These are phyloP conservation scores for Caenorhabditis afra DNA, from an alignment of 2,888 invertebrate species.

Conservation along the genomic window DNA sequence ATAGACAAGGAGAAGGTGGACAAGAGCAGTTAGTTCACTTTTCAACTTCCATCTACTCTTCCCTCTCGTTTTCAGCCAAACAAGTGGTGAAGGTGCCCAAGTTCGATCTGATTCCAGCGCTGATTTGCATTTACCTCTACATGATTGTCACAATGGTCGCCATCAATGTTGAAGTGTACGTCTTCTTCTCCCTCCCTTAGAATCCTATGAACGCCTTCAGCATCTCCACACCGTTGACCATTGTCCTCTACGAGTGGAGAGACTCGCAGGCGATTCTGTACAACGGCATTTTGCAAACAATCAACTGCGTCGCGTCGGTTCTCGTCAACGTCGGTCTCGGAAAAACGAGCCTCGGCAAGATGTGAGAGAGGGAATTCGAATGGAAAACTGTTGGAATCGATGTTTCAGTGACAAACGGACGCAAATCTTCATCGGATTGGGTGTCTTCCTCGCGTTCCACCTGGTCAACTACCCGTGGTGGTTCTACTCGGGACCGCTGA, in stretches of 20 bases:
- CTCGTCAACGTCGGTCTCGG: conserved; percentile 45
- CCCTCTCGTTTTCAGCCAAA: neutral
- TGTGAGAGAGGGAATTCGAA: too few relatives aligned
- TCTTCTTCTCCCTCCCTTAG: neutral
- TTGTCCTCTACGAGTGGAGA: conserved; percentile 63
- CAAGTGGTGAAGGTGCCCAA: conserved; percentile 55
- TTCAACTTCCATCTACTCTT: neutral
- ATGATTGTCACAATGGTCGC: conserved; percentile 59
- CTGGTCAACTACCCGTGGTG: too few relatives aligned
- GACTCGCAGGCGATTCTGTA: conserved; percentile 62
- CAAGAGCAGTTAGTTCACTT: neutral
- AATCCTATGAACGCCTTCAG: conserved; percentile 35
- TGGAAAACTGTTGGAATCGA: conserved; percentile 21
- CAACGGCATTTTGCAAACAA: conserved; percentile 60
- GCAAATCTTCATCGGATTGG: too few relatives aligned
- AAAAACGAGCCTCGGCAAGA: conserved; percentile 11
- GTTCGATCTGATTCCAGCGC: conserved; percentile 61
- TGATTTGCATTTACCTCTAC: too few relatives aligned
- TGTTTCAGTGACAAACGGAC: too few relatives aligned
- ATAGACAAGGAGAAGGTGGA: conserved; percentile 45
- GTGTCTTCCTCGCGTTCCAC: too few relatives aligned
- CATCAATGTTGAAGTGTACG: conserved; percentile 66
- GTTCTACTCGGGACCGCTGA: too few relatives aligned
- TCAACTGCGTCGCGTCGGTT: conserved; percentile 60
- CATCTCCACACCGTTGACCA: conserved; percentile 63